Evolutionary conservation across 2,888 invertebrate genomes (phyloP), one percentile per base, ranked within the genome.

Genomic region (Drosophila paucipuncta): DNA sequence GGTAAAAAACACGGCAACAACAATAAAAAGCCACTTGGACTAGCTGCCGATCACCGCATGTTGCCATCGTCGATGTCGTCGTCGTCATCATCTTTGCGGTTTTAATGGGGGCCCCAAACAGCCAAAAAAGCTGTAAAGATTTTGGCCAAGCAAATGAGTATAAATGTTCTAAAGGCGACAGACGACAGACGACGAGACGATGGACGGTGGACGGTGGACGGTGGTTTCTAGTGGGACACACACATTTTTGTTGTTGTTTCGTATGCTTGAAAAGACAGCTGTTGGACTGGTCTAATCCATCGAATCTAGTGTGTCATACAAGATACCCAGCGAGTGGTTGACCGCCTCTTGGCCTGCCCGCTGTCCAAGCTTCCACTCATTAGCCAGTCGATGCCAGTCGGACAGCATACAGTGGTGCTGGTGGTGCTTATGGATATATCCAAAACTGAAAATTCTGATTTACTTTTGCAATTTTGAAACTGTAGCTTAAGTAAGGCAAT

Each of bases 31-130:
- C 66, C 54, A 71, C 75, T 79, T 75, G 78, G 75, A 75, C 75
- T 74, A 78, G 78, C 75, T 71, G 78, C 75, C 78, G 80, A 85
- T 84, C 87, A 69, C 80, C 80, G 78, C 87, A 82, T 82, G 82
- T 83, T 68, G 76, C 76, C 80, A 72, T 75, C 69, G 73, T 50
- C 25, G 49, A 49, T 49, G 28, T 50, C 18, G 25, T 31, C 31
- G 31, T 50, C 28, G 18, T 50, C 50, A 47, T 47, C 47, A 47
- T 61, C 59, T 66, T 72, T 65, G 64, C 71, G 61, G 76, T 62
- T 84, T 84, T 78, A 66, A 63, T 43, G 60, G 67, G 59, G 50
- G 57, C 47, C 25, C 49, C 67, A 43, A 53, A 61, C 65, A 47
- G 62, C 70, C 73, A 37, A 64, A 73, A 79, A 83, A 80, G 84